A percentile compares a stretch with the other conserved stretches of the same genome.
Evolutionary conservation across 2,113 vertebrate genomes (phyloP).

Genomic region (Anarhynchus alexandrinus): DNA sequence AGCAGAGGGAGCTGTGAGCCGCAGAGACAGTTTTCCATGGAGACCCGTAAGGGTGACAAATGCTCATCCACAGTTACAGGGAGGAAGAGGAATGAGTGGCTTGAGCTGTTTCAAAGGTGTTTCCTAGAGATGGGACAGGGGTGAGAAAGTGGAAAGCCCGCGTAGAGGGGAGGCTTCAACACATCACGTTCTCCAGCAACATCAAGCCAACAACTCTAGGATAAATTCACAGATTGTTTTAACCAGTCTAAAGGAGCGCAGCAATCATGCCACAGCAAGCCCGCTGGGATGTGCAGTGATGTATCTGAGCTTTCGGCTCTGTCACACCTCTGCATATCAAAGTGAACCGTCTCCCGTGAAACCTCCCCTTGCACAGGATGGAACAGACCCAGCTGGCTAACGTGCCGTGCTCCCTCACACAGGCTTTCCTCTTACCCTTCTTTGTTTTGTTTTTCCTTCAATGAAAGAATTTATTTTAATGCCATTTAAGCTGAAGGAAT

Average conservation of each 20-base stretch:
- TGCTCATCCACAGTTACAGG: rapidly evolving
- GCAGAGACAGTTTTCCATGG: not conserved
- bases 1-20: not conserved
- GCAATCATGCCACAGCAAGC: not conserved
- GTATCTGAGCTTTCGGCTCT: not conserved
- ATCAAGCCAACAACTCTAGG: not conserved
- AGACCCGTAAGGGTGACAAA: not conserved
- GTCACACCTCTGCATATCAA: not conserved
- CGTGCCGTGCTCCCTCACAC: not conserved
- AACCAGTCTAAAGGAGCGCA: not conserved
- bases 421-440: not conserved
- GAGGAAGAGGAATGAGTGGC: not conserved
- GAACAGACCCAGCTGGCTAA: not conserved
- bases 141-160: not conserved
- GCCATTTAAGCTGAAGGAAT: not conserved
- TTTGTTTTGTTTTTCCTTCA: not conserved
- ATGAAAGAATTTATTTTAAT: conserved; percentile 13
- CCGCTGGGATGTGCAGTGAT: not conserved
- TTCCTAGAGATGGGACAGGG: not conserved
- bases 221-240: not conserved
- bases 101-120: not conserved
- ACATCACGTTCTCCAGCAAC: not conserved
- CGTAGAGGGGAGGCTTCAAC: not conserved
- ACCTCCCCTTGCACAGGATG: not conserved
- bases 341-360: not conserved